Conservation (phyloP, 2,113 vertebrate species). For the Cyanoramphus novaezelandiae region DNA sequence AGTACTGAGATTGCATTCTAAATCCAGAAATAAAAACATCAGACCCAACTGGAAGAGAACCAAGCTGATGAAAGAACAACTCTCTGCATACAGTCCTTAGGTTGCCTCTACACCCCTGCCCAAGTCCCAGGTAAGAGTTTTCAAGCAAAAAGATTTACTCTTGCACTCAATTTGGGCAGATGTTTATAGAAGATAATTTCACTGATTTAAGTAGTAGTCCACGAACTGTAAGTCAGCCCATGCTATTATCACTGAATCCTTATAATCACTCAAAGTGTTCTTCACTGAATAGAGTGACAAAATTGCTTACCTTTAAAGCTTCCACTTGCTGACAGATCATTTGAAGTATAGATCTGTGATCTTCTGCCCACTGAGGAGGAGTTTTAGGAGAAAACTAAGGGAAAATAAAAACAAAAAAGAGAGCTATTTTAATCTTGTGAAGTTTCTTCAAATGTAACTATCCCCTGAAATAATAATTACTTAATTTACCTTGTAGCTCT, state of each 20-base stretch:
- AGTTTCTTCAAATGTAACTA: not conserved
- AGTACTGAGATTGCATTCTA: not conserved
- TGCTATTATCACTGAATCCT: not conserved
- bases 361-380: constrained; percentile 93
- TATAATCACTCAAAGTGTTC: not conserved
- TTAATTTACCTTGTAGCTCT: constrained; percentile 83
- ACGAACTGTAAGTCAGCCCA: not conserved
- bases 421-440: not conserved
- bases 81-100: not conserved
- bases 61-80: not conserved
- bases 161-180: not conserved
- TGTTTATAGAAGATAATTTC: not conserved
- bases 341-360: constrained; percentile 91
- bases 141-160: not conserved
- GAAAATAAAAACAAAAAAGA: not conserved
- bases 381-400: constrained; percentile 90
- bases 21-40: not conserved
- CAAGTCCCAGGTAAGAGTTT: not conserved
- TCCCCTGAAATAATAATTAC: not conserved
- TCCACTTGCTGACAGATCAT: constrained; percentile 95
- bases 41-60: not conserved
- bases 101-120: not conserved
- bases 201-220: not conserved
- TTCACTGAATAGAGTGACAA: not conserved
- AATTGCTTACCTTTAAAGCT: constrained; percentile 87